Evolutionary conservation across 2,888 invertebrate genomes (phyloP).

Genomic region (Acleris holmiana): DNA sequence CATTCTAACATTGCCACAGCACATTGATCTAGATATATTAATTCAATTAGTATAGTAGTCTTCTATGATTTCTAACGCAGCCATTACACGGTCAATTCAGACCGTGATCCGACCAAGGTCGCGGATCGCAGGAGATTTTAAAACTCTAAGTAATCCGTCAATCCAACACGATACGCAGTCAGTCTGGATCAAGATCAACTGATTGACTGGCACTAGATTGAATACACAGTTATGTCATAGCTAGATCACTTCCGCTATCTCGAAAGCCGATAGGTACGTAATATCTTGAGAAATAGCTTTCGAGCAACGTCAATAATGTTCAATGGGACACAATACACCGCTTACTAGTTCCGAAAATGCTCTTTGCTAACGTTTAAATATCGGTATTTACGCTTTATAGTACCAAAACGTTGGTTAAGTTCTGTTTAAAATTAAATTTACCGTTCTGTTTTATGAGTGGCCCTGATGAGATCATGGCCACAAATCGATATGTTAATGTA

Average conservation of each 20-base stretch:
- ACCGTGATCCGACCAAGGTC: no score
- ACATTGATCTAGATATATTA: no score
- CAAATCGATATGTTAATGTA: constrained; percentile 3
- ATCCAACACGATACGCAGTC: no score
- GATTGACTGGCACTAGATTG: no score
- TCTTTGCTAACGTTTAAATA: constrained; percentile 2
- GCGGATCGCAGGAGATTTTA: no score
- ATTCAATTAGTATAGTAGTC: no score
- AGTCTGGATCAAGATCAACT: no score
- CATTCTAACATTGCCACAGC: no score
- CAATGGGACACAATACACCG: constrained; percentile 10
- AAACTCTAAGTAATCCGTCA: no score
- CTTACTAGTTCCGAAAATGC: constrained; percentile 1
- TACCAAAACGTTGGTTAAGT: not conserved
- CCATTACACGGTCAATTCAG: no score
- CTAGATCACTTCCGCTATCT: not conserved
- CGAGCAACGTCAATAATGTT: constrained; percentile 3
- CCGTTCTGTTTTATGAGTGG: constrained; percentile 12
- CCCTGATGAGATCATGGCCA: constrained; percentile 5
- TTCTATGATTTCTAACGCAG: no score
- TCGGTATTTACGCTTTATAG: not conserved
- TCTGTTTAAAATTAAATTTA: constrained; percentile 12
- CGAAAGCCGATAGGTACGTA: not conserved
- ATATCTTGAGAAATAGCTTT: constrained; percentile 3
- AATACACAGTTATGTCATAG: no score